Conservation (phyloP, 2,888 invertebrate genomes). For the Oscheius sp. region DNA sequence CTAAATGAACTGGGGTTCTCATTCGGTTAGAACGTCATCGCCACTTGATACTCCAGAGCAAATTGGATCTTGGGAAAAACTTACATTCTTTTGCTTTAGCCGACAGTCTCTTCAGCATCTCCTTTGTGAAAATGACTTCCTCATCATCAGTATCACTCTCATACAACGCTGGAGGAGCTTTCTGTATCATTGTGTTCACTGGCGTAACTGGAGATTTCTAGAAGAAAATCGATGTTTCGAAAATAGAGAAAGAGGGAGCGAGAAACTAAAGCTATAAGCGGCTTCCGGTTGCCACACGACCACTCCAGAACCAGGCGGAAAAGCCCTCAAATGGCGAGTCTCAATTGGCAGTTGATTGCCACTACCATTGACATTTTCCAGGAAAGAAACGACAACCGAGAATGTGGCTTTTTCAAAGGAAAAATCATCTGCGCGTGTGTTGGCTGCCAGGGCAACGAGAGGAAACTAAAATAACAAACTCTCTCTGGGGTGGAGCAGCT, state of each 20-base stretch:
- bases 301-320: not conserved
- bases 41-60: not conserved
- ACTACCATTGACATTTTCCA: not conserved
- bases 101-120: slow-evolving; percentile 49
- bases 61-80: not conserved
- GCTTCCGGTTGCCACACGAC: not conserved
- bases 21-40: not conserved
- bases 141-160: slow-evolving; percentile 44
- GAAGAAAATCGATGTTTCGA: not conserved
- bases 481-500: not conserved
- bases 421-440: not conserved
- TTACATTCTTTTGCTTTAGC: slow-evolving; percentile 34
- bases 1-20: not conserved
- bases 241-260: not conserved
- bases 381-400: not conserved
- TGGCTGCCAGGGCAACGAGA: slow-evolving; percentile 12
- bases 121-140: slow-evolving; percentile 53
- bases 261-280: slow-evolving; percentile 5
- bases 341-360: slow-evolving; percentile 2
- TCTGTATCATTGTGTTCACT: slow-evolving; percentile 11
- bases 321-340: not conserved
- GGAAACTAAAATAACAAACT: not conserved
- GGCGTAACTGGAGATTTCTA: slow-evolving; percentile 13
- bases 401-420: not conserved
- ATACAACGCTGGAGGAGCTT: slow-evolving; percentile 21